Conservation (phyloP, 1,140 invertebrate species). For the Drosophila pruinosa region DNA sequence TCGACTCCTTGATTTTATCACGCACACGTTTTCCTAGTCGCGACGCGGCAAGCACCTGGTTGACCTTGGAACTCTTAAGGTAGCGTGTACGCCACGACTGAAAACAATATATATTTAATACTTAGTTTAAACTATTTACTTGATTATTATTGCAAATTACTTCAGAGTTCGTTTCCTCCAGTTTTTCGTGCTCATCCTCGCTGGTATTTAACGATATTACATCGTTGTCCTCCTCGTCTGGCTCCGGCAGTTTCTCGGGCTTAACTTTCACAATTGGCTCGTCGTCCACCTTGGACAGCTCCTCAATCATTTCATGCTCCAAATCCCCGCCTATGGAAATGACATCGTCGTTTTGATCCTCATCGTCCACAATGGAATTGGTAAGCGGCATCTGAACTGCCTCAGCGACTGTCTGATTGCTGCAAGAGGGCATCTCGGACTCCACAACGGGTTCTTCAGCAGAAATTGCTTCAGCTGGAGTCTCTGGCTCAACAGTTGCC, state of each 20-base stretch:
- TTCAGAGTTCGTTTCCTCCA: conserved; percentile 45
- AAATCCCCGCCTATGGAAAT: conserved; percentile 79
- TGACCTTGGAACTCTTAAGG: conserved; percentile 84
- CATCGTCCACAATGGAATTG: conserved; percentile 48
- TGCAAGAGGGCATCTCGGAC: background rate
- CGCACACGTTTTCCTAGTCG: conserved; percentile 84
- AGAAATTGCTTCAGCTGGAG: background rate
- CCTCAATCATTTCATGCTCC: conserved; percentile 64
- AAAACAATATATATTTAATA: background rate
- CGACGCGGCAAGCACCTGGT: conserved; percentile 84
- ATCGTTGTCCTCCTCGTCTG: conserved; percentile 68
- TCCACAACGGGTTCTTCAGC: background rate
- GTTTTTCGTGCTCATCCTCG: conserved; percentile 71
- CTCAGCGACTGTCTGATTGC: background rate
- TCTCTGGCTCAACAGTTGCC: background rate
- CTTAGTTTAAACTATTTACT: background rate
- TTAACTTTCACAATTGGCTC: conserved; percentile 20
- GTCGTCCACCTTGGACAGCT: conserved; percentile 60
- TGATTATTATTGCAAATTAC: conserved; percentile 21
- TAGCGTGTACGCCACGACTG: conserved; percentile 81
- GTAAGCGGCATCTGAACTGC: background rate
- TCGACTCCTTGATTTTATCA: conserved; percentile 85
- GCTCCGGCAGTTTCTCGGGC: conserved; percentile 17
- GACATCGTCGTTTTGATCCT: conserved; percentile 79
- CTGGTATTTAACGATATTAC: conserved; percentile 76